Conservation (phyloP, 1,140 invertebrate genomes). For the Neotoxoptera formosana region DNA sequence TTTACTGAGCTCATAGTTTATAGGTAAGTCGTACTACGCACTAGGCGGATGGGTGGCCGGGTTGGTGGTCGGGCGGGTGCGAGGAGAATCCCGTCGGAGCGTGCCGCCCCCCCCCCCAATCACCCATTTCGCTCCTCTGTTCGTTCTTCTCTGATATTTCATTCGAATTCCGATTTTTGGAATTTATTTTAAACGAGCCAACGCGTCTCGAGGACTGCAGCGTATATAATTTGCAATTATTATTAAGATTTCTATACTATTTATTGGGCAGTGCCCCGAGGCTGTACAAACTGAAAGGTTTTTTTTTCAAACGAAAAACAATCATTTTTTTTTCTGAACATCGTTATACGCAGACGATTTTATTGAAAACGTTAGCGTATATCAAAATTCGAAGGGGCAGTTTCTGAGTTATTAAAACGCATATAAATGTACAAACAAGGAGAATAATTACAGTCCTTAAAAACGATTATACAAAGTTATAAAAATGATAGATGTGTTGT, state of each 20-base stretch:
- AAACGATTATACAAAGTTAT: not conserved
- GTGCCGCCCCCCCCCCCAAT: too few species aligned
- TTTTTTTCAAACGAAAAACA: not conserved
- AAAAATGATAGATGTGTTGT: not conserved
- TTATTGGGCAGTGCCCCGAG: not conserved
- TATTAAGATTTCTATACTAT: not conserved
- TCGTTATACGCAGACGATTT: not conserved
- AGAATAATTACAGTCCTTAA: too few species aligned
- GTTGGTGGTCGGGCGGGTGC: too few species aligned
- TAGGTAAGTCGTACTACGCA: not conserved
- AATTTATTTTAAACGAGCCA: not conserved
- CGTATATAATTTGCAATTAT: not conserved
- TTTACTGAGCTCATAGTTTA: too few species aligned
- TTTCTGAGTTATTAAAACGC: not conserved
- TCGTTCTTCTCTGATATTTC: not conserved
- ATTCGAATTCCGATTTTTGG: not conserved
- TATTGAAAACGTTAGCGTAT: not conserved
- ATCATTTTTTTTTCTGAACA: not conserved
- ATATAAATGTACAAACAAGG: not conserved
- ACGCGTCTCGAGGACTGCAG: too few species aligned
- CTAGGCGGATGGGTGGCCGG: too few species aligned
- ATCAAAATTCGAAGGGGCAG: not conserved
- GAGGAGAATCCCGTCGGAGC: not conserved
- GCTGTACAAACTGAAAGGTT: not conserved
- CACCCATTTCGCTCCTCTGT: too few species aligned